phyloP scores from a whole-genome alignment of 1,140 invertebrate species.

The Popillia japonica region DNA sequence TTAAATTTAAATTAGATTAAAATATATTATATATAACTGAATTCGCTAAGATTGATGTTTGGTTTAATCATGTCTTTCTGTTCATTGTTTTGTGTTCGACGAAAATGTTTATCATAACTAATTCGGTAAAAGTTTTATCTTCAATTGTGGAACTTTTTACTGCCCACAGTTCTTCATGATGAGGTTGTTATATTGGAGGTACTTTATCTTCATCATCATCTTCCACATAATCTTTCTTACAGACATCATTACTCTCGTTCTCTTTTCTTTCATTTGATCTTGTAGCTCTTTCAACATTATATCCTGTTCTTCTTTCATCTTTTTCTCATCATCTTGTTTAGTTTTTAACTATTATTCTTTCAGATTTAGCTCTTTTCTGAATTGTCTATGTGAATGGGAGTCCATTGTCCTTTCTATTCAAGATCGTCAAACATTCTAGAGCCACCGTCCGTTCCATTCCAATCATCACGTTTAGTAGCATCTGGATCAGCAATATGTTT shows the following conservation, averaged over 20 bases:
- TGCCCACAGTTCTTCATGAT: slow-evolving; percentile 61
- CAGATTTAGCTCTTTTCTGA: slow-evolving; percentile 98
- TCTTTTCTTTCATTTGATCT: slow-evolving; percentile 69
- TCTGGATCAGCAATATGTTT: slow-evolving; percentile 98
- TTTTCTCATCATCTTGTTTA: slow-evolving; percentile 87
- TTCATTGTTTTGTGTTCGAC: no score
- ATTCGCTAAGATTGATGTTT: no score
- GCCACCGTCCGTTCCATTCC: slow-evolving; percentile 99
- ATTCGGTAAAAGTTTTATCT: no score
- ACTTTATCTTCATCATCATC: slow-evolving; percentile 66
- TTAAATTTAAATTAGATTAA: no score
- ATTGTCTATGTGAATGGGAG: slow-evolving; percentile 93
- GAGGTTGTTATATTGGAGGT: slow-evolving; percentile 64
- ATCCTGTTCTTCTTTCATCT: slow-evolving; percentile 91
- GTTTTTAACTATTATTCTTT: slow-evolving; percentile 82
- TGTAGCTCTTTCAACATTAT: slow-evolving; percentile 81
- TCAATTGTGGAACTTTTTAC: no score
- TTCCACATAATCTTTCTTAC: slow-evolving; percentile 69
- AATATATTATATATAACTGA: no score
- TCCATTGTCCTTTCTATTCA: slow-evolving; percentile 92
- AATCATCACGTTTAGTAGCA: slow-evolving; percentile 97
- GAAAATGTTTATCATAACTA: no score
- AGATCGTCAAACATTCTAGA: slow-evolving; percentile 96
- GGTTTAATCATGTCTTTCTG: no score
- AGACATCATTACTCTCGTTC: slow-evolving; percentile 69